Evolutionary conservation across 2,888 invertebrate genomes (phyloP).

Genomic region (Troides helena): DNA sequence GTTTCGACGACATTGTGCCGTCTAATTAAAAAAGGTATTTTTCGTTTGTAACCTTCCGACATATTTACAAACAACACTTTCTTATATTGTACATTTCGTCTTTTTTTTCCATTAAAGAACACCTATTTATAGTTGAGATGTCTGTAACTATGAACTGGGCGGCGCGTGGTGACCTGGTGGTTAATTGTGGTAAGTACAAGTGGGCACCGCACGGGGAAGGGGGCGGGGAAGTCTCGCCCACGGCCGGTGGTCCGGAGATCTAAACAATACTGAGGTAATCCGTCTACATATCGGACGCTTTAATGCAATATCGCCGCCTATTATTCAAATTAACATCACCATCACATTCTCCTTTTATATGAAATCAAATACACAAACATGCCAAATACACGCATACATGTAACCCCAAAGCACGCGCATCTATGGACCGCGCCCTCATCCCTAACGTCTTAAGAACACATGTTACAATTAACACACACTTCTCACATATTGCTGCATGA

Average conservation of each 20-base stretch:
- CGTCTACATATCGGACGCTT: constrained; percentile 7
- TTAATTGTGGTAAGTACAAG: constrained; percentile 14
- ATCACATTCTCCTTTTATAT: neutral
- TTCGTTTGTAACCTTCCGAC: constrained; percentile 47
- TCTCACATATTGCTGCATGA: neutral
- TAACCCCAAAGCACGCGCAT: constrained; percentile 1
- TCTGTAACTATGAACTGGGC: constrained; percentile 17
- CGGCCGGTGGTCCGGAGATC: constrained; percentile 22
- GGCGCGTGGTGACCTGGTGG: constrained; percentile 6
- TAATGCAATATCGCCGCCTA: neutral
- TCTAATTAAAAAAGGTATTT: constrained; percentile 51
- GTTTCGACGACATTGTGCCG: constrained; percentile 62
- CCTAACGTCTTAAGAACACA: constrained; percentile 7
- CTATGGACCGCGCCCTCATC: neutral
- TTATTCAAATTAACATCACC: neutral
- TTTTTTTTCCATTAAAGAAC: constrained; percentile 38
- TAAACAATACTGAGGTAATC: constrained; percentile 28
- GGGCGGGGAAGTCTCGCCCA: neutral
- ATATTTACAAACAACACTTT: constrained; percentile 49
- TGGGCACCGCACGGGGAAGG: neutral
- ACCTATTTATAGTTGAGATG: constrained; percentile 33
- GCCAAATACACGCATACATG: neutral
- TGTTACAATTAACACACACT: constrained; percentile 1
- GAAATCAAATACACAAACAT: constrained; percentile 3
- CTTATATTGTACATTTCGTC: constrained; percentile 49